Percentiles rank a stretch among this genome's conserved stretches.
Evolutionary conservation across 1,140 invertebrate species (phyloP).

Genomic region (Lasioglossum baleicum): DNA sequence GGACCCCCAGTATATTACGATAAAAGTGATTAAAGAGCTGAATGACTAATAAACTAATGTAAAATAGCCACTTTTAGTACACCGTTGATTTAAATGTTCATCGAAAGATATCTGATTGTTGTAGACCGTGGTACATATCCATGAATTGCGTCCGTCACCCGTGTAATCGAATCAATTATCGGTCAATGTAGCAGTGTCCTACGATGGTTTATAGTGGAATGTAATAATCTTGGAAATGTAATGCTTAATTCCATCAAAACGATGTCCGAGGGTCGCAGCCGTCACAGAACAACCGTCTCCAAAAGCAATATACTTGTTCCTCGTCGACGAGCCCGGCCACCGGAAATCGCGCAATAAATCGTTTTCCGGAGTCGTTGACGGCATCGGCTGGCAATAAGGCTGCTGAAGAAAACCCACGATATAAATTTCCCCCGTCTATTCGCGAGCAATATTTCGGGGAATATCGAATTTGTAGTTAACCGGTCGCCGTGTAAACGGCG

Average conservation of each 20-base stretch:
- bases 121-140: too few species aligned
- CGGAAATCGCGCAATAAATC: constrained; percentile 38
- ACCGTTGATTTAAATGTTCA: not conserved
- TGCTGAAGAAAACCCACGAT: constrained; percentile 31
- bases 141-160: not conserved
- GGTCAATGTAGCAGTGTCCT: not conserved
- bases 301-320: not conserved
- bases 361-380: constrained; percentile 22
- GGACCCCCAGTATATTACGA: too few species aligned
- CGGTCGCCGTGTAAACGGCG: not conserved
- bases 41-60: too few species aligned
- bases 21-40: too few species aligned
- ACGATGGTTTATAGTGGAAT: not conserved
- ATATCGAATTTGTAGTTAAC: constrained; percentile 41
- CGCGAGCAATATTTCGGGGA: constrained; percentile 7
- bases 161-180: not conserved
- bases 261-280: constrained; percentile 1
- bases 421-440: constrained; percentile 26
- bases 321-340: not conserved
- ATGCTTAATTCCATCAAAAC: constrained; percentile 44
- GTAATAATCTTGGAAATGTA: constrained; percentile 5
- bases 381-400: constrained; percentile 48
- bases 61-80: too few species aligned
- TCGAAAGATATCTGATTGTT: not conserved
- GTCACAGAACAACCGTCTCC: constrained; percentile 39